Base-by-base conservation (phyloP, 2,888 invertebrate species). In the Pterostichus madidus region DNA sequence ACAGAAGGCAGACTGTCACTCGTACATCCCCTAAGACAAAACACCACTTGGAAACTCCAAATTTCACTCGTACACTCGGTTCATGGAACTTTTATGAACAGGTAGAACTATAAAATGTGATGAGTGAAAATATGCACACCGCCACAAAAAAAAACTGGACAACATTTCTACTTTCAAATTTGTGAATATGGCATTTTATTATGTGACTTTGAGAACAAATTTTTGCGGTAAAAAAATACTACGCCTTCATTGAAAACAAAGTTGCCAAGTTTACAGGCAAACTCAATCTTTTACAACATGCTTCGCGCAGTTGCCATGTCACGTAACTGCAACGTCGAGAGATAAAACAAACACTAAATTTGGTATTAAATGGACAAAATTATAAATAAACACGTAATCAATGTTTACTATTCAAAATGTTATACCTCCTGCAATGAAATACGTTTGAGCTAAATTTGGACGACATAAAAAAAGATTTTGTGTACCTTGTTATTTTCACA, bases 291-390 rank as follows among this genome's bases (percentile, higher is more conserved):
- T 87, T 87, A 87, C 86, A 89, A 89, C 89, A 89, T 87, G 89
- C 88, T 89, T 88, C 87, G 86, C 89, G 87, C 87, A 86, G 90
- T 90, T 90, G 90, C 90, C 90, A 89, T 88, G 87, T 90, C 89
- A 89, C 89, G 87, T 89, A 89, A 88, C 88, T 88, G 89, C 89
- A 89, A 89, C 89, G 88, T 89, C 89, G 89, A 83, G 83, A 77
- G 68, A 82, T 83, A 89, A 88, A 89, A 89, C 88, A 90, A 90
- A 90, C 89, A 89, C 87, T 88, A 89, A 88, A 89, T 89, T 89
- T 88, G 87, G 87, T 85, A 86, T 87, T 86, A 87, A 87, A 86
- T 85, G 56, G 87, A 86, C 85, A 68, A 83, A 78, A 32, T 83
- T 84, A 84, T 84, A 83, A 85, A 85, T 83, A 84, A 84, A 85